Evolutionary conservation across 2,113 vertebrate genomes (phyloP).

Genomic region (Glareola pratincola): DNA sequence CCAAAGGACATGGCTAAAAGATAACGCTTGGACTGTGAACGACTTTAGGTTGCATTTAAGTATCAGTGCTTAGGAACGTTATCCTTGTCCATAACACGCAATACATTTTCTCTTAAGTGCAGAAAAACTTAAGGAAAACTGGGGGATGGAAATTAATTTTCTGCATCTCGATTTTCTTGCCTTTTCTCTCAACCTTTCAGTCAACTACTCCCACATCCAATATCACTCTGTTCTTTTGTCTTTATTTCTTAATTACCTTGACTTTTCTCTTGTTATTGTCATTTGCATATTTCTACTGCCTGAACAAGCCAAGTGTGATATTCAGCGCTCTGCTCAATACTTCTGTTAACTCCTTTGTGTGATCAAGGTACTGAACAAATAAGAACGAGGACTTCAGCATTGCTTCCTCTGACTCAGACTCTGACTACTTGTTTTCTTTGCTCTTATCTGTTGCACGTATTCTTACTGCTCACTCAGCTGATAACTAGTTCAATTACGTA

Average conservation of each 20-base stretch:
- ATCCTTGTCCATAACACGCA: not conserved
- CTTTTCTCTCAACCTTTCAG: constrained; percentile 4
- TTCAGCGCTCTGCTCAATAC: not conserved
- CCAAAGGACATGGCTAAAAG: not conserved
- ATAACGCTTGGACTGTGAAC: not conserved
- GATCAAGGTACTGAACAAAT: not conserved
- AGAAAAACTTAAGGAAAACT: not conserved
- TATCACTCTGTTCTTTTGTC: constrained; percentile 23
- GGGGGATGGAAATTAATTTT: not conserved
- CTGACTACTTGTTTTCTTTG: constrained; percentile 22
- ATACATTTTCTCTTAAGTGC: not conserved
- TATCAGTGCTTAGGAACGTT: not conserved
- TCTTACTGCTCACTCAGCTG: not conserved
- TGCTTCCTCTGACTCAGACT: constrained; percentile 24
- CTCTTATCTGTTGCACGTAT: not conserved
- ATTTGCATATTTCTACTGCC: constrained; percentile 16
- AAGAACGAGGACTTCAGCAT: not conserved
- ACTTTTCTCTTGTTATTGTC: constrained; percentile 23
- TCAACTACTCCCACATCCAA: constrained; percentile 40
- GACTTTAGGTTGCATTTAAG: not conserved
- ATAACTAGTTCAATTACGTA: not conserved
- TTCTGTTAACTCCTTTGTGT: not conserved
- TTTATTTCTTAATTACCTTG: constrained; percentile 45
- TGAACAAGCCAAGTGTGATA: constrained; percentile 8
- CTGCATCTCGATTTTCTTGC: not conserved